These are phyloP conservation scores for Triplophysa siluroides DNA, from an alignment of 2,113 vertebrate genomes.

Conservation along the genomic window DNA sequence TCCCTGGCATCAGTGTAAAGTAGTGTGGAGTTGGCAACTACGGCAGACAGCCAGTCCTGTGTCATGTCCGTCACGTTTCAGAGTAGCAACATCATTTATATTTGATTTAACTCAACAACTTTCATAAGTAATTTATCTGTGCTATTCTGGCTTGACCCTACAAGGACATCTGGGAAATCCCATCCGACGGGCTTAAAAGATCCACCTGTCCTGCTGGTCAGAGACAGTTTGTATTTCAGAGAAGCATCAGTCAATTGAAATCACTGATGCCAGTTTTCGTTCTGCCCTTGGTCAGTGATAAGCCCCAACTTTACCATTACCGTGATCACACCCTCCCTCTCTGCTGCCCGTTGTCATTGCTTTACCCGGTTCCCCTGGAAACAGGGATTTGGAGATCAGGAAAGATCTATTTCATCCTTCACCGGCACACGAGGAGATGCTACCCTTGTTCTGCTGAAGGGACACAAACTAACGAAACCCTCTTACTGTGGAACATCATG, in stretches of 20 bases:
- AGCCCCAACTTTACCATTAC: conserved; percentile 21
- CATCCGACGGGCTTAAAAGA: conserved; percentile 22
- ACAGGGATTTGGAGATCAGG: conserved; percentile 73
- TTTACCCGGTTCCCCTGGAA: conserved; percentile 73
- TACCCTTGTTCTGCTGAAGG: conserved; percentile 15
- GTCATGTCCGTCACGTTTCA: not conserved
- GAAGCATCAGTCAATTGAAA: conserved; percentile 1
- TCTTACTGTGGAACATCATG: conserved; percentile 10
- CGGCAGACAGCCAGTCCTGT: no score
- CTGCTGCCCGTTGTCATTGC: conserved; percentile 63
- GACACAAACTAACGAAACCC: conserved; percentile 1
- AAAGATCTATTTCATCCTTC: conserved; percentile 74
- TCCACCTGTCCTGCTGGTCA: conserved; percentile 8
- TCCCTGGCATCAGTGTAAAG: no score
- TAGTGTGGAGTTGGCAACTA: no score
- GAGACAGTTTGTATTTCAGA: conserved; percentile 13
- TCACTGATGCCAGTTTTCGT: conserved; percentile 4
- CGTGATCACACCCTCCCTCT: conserved; percentile 41
- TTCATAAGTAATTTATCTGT: not conserved
- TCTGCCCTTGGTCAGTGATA: not conserved
- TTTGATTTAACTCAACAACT: not conserved
- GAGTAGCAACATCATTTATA: not conserved
- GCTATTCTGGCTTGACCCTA: conserved; percentile 3
- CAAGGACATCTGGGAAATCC: conserved; percentile 26
- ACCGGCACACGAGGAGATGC: conserved; percentile 31